phyloP scores from a whole-genome alignment of 2,888 invertebrate species.

The Zonitis immaculata region DNA sequence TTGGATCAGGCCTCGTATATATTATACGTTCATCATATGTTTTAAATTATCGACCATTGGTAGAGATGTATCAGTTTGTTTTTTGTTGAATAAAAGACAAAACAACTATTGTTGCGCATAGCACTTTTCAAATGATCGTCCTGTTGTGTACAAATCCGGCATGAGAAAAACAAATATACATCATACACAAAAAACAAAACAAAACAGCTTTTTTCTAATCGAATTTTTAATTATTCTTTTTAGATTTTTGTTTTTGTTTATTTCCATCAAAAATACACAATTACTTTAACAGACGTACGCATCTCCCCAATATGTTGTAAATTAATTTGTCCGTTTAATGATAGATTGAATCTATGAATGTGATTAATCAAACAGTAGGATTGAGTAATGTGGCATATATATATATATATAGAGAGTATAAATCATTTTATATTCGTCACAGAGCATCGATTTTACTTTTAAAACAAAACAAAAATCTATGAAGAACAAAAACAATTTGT shows the following conservation, averaged over 20 bases:
- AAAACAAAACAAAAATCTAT: no score
- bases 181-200: neutral
- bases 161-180: no score
- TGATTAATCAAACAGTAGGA: neutral
- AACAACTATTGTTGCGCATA: no score
- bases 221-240: neutral
- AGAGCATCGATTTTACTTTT: neutral
- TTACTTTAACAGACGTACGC: neutral
- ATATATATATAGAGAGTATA: neutral
- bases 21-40: neutral
- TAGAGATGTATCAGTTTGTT: no score
- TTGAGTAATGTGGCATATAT: neutral
- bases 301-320: neutral
- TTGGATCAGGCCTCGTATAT: no score
- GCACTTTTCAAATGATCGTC: no score
- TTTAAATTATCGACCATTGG: no score
- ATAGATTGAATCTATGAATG: conserved; percentile 1
- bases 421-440: neutral
- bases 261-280: neutral
- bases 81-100: no score
- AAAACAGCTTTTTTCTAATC: neutral
- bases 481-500: no score
- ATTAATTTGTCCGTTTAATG: neutral
- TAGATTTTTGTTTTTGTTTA: neutral
- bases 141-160: no score